Evolutionary conservation across 2,113 vertebrate species (phyloP).

Genomic region (Sapayoa aenigma): DNA sequence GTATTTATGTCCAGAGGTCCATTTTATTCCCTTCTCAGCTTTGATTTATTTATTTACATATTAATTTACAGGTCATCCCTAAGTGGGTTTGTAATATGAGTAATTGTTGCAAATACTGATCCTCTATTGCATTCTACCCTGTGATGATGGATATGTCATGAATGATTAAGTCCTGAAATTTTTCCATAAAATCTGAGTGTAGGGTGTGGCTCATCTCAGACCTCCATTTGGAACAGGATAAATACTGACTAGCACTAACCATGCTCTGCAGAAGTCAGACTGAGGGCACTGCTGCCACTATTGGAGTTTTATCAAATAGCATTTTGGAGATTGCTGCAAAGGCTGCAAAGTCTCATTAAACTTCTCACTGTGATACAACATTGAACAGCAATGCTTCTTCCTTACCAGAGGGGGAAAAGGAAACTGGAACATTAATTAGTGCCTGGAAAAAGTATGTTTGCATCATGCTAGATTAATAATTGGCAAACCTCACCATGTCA

Average conservation of each 20-base stretch:
- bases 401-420: not conserved
- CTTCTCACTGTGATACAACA: not conserved
- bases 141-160: not conserved
- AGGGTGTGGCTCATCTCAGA: not conserved
- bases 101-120: not conserved
- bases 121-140: not conserved
- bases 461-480: not conserved
- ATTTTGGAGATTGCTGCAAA: not conserved
- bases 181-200: not conserved
- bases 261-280: not conserved
- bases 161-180: not conserved
- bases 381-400: not conserved
- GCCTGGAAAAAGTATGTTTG: not conserved
- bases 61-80: not conserved
- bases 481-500: not conserved
- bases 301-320: not conserved
- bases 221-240: fast-evolving
- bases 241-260: not conserved
- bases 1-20: not conserved
- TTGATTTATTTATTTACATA: not conserved
- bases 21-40: not conserved
- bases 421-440: not conserved
- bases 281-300: not conserved
- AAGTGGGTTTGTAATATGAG: not conserved
- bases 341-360: not conserved